phyloP scores from a whole-genome alignment of 2,113 vertebrate genomes.

The Bufo gargarizans region DNA sequence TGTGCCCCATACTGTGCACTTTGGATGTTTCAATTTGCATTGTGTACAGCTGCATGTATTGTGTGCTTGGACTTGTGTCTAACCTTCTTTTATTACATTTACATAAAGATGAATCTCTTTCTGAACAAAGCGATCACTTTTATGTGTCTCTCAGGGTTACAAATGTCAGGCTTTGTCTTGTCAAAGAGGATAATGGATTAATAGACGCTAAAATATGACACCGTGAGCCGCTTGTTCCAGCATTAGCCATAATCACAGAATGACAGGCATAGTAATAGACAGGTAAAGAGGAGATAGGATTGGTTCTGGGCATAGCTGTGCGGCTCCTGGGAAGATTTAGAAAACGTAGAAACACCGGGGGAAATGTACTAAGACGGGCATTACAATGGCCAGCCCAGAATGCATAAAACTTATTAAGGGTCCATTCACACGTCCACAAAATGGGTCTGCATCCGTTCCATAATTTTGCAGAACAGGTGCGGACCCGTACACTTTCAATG shows the following conservation, averaged over 20 bases:
- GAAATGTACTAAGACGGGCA: no score
- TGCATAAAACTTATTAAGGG: no score
- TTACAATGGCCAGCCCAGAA: no score
- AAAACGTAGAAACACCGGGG: no score
- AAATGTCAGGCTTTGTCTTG: neutral
- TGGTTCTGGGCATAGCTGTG: neutral
- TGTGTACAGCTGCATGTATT: neutral
- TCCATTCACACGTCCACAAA: no score
- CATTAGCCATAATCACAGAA: conserved; percentile 23
- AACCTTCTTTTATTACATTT: neutral
- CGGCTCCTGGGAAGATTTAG: neutral
- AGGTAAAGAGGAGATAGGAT: neutral
- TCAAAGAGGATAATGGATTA: conserved; percentile 40
- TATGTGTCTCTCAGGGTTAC: neutral
- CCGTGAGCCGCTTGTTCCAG: conserved; percentile 15
- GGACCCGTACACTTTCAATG: no score
- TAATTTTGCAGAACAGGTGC: no score
- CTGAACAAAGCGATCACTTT: neutral
- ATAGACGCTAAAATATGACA: conserved; percentile 21
- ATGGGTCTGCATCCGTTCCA: no score
- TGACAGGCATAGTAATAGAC: conserved; percentile 31
- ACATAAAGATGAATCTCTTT: neutral
- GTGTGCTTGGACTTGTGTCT: no score
- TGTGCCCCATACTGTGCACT: no score
- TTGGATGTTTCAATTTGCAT: neutral